Conservation (phyloP, 2,888 invertebrate species). For the Melieria crassipennis region DNA sequence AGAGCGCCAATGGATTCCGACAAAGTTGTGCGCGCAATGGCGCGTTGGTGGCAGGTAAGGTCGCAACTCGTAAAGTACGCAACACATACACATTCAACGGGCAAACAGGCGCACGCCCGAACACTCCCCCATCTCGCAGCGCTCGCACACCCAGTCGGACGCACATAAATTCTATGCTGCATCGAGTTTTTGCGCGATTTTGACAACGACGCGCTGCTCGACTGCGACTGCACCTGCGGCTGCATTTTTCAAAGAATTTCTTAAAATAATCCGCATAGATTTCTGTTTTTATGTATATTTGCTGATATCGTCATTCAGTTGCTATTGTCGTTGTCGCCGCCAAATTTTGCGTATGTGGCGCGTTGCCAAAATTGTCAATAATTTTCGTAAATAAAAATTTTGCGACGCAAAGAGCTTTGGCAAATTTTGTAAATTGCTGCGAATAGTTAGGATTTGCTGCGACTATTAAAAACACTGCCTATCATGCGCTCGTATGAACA, state of each 20-base stretch:
- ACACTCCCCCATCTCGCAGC: too few species aligned
- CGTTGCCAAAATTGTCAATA: constrained; percentile 37
- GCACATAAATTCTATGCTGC: too few species aligned
- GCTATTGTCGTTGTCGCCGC: constrained; percentile 10
- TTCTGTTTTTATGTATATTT: background rate
- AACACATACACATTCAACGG: too few species aligned
- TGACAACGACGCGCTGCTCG: too few species aligned
- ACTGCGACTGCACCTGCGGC: constrained; percentile 12
- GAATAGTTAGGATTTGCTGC: background rate
- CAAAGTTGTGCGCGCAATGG: constrained; percentile 65
- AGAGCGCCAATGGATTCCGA: constrained; percentile 60
- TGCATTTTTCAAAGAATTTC: constrained; percentile 1
- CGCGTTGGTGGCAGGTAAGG: constrained; percentile 66
- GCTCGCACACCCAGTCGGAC: too few species aligned
- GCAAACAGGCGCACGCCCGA: too few species aligned
- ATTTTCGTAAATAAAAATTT: background rate
- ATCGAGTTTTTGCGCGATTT: too few species aligned
- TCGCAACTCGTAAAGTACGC: background rate
- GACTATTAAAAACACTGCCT: background rate
- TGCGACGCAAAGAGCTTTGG: background rate
- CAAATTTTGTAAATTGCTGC: constrained; percentile 3
- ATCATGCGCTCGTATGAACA: constrained; percentile 6
- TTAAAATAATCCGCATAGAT: background rate
- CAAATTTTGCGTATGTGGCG: constrained; percentile 45
- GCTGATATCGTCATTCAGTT: background rate